Evolutionary conservation across 2,113 vertebrate genomes (phyloP), one percentile per base, ranked within the genome.

Genomic region (Pteropus alecto): DNA sequence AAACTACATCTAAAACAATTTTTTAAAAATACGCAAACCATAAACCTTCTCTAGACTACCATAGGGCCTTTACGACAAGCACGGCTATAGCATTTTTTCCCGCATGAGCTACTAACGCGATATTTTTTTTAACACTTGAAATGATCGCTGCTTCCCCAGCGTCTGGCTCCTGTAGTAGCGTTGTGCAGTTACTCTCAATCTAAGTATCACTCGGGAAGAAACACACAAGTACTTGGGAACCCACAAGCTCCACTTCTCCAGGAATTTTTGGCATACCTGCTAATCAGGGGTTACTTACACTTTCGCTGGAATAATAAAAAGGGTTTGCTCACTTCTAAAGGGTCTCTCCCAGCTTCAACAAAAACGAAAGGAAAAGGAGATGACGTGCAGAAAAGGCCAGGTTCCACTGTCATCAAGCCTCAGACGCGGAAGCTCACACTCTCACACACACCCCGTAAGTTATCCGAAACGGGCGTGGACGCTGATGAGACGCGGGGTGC

Each of bases 41-140:
- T 35, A 18, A 35, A 19, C 60, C 51, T 73, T 58, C 54, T 35
- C 56, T 38, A 19, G 38, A 38, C 38, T 33, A 16, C 41, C 43
- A 63, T 0, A 22, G 2, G 46, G 68, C 35, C 83, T 82, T 76
- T n/a, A 82, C 18, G 5, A 68, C n/a, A 61, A 14, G 15, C 86
- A 63, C 9, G 11, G 63, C 28, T 16, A 22, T 0, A 22, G 7
- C 35, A 16, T 22, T 48, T 74, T 15, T 43, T 67, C 13, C n/a
- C 15, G 6, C 24, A 38, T 0, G 13, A 81, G 35, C 33, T 6
- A 30, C 30, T 8, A 87, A 63, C 1, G 2, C 19, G 28, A 77
- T 63, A 18, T 48, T 81, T 30, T 30, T 89, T 54, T 81, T 22
- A 87, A 90, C 26, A 26, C 33, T 63, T 18, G 54, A 93, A 89